phyloP scores from a whole-genome alignment of 37 sponge, comb jelly and placozoan genomes.

The Tethya wilhelma region DNA sequence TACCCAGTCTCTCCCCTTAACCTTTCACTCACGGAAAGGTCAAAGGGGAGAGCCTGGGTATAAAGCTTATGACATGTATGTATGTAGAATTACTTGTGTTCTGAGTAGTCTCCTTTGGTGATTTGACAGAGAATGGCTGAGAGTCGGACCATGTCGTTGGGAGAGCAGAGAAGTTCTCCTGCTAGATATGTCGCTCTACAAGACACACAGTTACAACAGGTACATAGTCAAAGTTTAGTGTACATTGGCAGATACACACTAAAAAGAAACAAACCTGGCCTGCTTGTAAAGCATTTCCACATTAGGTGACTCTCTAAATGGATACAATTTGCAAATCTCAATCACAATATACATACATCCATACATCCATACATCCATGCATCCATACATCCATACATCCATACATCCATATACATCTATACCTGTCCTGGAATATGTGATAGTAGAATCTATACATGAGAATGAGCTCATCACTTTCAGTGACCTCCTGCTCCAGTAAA shows the following conservation, averaged over 20 bases:
- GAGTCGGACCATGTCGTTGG: conserved; percentile 59
- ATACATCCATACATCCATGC: no score
- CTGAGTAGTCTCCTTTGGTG: conserved; percentile 54
- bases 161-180: conserved; percentile 76
- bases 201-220: conserved; percentile 8
- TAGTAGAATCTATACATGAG: conserved; percentile 90
- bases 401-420: no score
- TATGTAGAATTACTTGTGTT: conserved; percentile 47
- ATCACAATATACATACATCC: neutral
- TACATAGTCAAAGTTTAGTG: neutral
- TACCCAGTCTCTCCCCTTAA: neutral
- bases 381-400: no score
- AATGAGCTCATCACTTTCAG: conserved; percentile 84
- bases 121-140: conserved; percentile 82
- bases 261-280: conserved; percentile 55
- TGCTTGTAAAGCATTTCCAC: conserved; percentile 78
- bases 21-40: neutral
- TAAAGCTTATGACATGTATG: no score
- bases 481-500: conserved; percentile 84
- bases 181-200: conserved; percentile 79
- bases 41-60: no score
- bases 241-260: neutral
- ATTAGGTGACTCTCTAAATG: conserved; percentile 46
- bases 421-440: conserved; percentile 72
- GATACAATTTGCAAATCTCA: neutral